Evolutionary conservation across 2,113 vertebrate genomes (phyloP).

Genomic region (Pan paniscus): DNA sequence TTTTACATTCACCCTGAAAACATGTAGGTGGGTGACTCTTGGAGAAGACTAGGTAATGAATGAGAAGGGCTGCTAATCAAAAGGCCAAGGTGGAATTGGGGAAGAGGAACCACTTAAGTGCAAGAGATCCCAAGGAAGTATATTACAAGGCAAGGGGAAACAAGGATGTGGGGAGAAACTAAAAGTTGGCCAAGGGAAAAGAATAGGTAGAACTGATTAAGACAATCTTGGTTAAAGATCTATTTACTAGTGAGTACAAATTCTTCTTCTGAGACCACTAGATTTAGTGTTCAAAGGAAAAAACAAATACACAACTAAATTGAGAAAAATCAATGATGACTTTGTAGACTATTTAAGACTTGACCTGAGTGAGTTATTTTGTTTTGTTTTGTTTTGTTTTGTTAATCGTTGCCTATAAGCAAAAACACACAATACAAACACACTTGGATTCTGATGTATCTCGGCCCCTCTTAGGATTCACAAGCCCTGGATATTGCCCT

Average conservation of each 20-base stretch:
- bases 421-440: slow-evolving; percentile 69
- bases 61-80: not conserved
- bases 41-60: not conserved
- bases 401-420: slow-evolving; percentile 12
- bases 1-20: not conserved
- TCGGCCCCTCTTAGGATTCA: slow-evolving; percentile 73
- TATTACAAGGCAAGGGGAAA: not conserved
- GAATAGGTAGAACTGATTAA: not conserved
- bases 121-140: not conserved
- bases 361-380: slow-evolving; percentile 41
- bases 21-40: not conserved
- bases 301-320: not conserved
- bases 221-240: not conserved
- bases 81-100: not conserved
- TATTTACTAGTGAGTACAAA: not conserved
- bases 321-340: slow-evolving; percentile 39
- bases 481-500: slow-evolving; percentile 76
- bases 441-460: slow-evolving; percentile 66
- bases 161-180: not conserved
- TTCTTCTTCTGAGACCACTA: not conserved
- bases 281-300: not conserved
- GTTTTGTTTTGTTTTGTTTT: slow-evolving; percentile 10
- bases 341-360: slow-evolving; percentile 37
- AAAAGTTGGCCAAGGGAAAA: not conserved
- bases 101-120: not conserved